Percentiles rank a stretch among this genome's conserved stretches.
These are phyloP conservation scores for Drosophila nannoptera DNA, from an alignment of 1,140 invertebrate species.

Conservation along the genomic window DNA sequence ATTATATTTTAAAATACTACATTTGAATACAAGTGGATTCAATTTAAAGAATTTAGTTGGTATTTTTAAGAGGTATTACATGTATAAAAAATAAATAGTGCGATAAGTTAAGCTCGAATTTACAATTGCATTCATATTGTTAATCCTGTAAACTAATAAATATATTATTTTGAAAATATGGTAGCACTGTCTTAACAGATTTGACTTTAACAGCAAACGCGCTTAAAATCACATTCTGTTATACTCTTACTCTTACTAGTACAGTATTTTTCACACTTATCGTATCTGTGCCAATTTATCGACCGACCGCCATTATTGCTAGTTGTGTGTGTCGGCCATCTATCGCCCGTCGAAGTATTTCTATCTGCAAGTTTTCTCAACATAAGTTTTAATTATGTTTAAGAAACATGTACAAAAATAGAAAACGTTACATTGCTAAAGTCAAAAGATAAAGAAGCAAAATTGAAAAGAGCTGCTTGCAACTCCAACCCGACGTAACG, in stretches of 20 bases:
- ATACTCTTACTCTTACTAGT: background rate
- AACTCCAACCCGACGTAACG: constrained; percentile 15
- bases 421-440: constrained; percentile 42
- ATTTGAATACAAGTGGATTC: no score
- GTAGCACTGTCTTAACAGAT: background rate
- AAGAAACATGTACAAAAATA: constrained; percentile 58
- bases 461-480: constrained; percentile 17
- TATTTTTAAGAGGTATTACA: no score
- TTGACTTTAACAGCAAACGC: constrained; percentile 2
- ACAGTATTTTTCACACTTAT: constrained; percentile 2
- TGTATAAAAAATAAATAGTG: no score
- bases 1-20: no score
- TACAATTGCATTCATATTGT: background rate
- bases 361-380: constrained; percentile 41
- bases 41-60: no score
- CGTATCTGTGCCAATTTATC: constrained; percentile 3
- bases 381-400: constrained; percentile 61
- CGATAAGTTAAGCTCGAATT: no score
- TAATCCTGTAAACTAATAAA: background rate
- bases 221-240: background rate
- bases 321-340: constrained; percentile 28
- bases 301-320: constrained; percentile 20
- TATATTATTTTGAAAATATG: background rate
- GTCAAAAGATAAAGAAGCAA: constrained; percentile 15
- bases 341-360: constrained; percentile 43